Conservation (phyloP, 2,888 invertebrate species). For the Chloromyia formosa region DNA sequence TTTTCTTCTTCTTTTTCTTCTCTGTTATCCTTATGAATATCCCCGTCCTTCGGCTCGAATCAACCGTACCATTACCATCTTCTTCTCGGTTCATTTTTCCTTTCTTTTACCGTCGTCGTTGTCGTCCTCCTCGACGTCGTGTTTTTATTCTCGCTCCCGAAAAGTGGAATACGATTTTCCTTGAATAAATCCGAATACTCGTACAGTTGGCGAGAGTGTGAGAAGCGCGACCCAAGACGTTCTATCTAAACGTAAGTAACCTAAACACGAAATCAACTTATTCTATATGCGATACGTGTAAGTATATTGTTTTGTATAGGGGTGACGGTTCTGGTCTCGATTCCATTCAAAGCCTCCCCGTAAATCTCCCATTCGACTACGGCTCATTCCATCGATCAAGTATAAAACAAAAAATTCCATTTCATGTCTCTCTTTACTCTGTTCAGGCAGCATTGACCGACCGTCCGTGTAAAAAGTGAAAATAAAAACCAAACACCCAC, state of each 20-base stretch:
- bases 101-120: background rate
- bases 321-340: background rate
- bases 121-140: background rate
- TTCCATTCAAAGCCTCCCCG: background rate
- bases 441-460: background rate
- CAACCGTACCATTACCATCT: slow-evolving; percentile 4
- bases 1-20: background rate
- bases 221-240: slow-evolving; percentile 6
- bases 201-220: background rate
- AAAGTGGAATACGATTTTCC: slow-evolving; percentile 20
- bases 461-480: slow-evolving; percentile 6
- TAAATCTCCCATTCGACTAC: background rate
- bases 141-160: background rate
- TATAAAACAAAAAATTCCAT: background rate
- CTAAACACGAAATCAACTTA: slow-evolving; percentile 20
- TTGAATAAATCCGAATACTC: slow-evolving; percentile 14
- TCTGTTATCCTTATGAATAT: background rate
- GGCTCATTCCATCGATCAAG: background rate
- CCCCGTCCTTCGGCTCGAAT: background rate
- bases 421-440: slow-evolving; percentile 8
- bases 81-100: slow-evolving; percentile 6
- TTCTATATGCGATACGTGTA: background rate
- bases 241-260: background rate
- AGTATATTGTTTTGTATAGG: slow-evolving; percentile 4
- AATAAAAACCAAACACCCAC: slow-evolving; percentile 29